Conservation (phyloP, 92 coral and sea anemone genomes). For the Bergia sp. region DNA sequence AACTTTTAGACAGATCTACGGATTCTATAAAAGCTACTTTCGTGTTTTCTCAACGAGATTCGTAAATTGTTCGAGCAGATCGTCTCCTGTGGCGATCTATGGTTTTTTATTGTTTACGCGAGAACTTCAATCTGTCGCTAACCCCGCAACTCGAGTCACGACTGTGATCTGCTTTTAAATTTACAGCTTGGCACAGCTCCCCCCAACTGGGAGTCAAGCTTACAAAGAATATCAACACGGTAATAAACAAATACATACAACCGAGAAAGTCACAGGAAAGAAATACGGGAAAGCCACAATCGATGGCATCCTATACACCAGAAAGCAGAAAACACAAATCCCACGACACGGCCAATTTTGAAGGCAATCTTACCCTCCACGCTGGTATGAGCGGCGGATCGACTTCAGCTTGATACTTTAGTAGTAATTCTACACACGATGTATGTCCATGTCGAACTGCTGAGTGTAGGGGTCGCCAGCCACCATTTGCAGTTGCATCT, state of each 20-base stretch:
- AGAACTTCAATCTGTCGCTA: constrained; percentile 46
- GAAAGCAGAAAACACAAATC: constrained; percentile 49
- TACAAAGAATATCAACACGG: constrained; percentile 81
- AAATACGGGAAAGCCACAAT: constrained; percentile 45
- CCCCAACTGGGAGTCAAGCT: constrained; percentile 84
- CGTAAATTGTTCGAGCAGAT: constrained; percentile 48
- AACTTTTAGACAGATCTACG: not conserved
- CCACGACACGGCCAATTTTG: constrained; percentile 41
- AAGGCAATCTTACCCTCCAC: constrained; percentile 15
- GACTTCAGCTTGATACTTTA: constrained; percentile 90
- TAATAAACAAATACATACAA: constrained; percentile 83
- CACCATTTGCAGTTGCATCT: constrained; percentile 97
- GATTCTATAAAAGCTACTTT: not conserved
- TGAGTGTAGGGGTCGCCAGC: constrained; percentile 97
- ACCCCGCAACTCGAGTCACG: constrained; percentile 45
- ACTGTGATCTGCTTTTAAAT: constrained; percentile 59
- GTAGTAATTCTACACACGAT: constrained; percentile 90
- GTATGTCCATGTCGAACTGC: constrained; percentile 99
- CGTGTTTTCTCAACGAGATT: constrained; percentile 35
- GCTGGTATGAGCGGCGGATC: constrained; percentile 95
- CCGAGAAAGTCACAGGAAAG: constrained; percentile 45
- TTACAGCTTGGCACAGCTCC: constrained; percentile 75
- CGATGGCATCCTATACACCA: constrained; percentile 16
- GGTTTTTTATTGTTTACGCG: constrained; percentile 53
- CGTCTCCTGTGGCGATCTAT: constrained; percentile 45